Evolutionary conservation across 2,113 vertebrate genomes (phyloP).

Genomic region (Cettia cetti): DNA sequence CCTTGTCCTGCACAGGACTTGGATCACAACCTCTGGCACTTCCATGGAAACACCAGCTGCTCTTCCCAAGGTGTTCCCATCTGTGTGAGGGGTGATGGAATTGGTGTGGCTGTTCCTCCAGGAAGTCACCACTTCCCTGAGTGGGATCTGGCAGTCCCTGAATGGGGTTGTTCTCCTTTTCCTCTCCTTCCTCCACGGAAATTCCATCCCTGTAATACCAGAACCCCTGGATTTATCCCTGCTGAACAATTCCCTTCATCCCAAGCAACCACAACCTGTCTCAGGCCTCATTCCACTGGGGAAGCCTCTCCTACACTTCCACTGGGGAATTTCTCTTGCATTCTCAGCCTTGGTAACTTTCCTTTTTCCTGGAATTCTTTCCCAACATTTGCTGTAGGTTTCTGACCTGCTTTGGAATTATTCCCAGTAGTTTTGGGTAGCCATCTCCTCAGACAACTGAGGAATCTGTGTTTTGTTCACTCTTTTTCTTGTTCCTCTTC

Average conservation of each 20-base stretch:
- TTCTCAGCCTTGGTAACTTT: not conserved
- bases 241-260: not conserved
- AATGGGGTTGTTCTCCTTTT: not conserved
- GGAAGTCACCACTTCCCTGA: rapidly evolving
- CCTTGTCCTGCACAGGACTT: too few species aligned
- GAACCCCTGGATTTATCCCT: not conserved
- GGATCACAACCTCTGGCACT: not conserved
- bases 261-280: not conserved
- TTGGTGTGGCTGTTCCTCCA: not conserved
- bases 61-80: not conserved
- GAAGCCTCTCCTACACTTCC: not conserved
- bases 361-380: not conserved
- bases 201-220: rapidly evolving
- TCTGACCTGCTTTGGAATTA: not conserved
- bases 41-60: not conserved
- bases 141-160: too few species aligned
- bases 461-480: not conserved
- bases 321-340: not conserved
- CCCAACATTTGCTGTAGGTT: not conserved
- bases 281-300: rapidly evolving
- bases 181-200: not conserved
- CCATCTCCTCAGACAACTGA: not conserved
- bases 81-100: not conserved
- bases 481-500: not conserved
- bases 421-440: not conserved